A percentile compares a stretch with the other conserved stretches of the same genome.
Evolutionary conservation across 2,888 invertebrate species (phyloP).

Genomic region (Lithophane semibrunnea): DNA sequence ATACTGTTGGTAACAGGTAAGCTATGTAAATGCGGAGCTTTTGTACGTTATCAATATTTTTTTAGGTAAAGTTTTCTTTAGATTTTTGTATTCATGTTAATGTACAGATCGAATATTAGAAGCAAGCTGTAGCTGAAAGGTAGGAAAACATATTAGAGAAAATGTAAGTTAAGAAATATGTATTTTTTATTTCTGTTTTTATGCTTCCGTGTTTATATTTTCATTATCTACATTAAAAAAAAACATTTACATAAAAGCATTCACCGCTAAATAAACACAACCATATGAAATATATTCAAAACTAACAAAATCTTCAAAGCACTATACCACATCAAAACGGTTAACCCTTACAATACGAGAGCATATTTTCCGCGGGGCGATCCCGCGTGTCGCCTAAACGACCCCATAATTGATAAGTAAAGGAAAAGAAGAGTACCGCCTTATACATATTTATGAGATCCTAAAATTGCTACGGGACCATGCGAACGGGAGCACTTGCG

Average conservation of each 20-base stretch:
- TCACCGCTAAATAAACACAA: conserved; percentile 12
- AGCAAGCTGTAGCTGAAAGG: neutral
- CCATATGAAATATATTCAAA: conserved; percentile 55
- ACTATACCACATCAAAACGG: conserved; percentile 66
- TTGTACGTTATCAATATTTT: conserved; percentile 47
- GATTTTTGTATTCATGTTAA: conserved; percentile 17
- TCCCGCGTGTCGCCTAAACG: conserved; percentile 86
- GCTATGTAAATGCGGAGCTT: conserved; percentile 65
- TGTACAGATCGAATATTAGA: neutral
- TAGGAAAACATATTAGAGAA: neutral
- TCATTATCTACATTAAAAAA: neutral
- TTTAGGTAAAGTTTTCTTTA: conserved; percentile 19
- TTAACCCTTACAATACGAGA: conserved; percentile 84
- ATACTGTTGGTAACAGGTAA: conserved; percentile 71
- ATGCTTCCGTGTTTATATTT: neutral
- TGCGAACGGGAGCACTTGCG: conserved; percentile 89
- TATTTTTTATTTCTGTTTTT: neutral
- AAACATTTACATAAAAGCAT: neutral
- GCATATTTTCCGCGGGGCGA: conserved; percentile 80
- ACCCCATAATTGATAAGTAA: conserved; percentile 90
- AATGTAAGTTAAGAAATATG: neutral
- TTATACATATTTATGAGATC: conserved; percentile 90
- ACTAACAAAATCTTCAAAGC: conserved; percentile 76
- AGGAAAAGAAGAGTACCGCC: conserved; percentile 89
- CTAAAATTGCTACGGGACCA: conserved; percentile 88